Percentiles rank a stretch among this genome's conserved stretches.
phyloP scores from a whole-genome alignment of 2,797 vertebrate species.

The Neosilurus hyrtlii region DNA sequence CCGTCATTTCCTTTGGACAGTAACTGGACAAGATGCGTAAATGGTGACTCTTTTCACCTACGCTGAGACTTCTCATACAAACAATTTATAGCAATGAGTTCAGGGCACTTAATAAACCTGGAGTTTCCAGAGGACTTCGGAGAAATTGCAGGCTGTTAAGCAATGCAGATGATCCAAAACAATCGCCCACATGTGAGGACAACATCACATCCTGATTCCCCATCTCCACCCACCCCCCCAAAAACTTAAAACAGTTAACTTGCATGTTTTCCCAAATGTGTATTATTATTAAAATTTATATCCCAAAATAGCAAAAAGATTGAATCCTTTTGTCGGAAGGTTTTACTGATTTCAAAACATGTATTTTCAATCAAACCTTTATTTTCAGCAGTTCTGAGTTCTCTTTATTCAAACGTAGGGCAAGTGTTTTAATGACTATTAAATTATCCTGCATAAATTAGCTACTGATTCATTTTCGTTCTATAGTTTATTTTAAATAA shows the following conservation, averaged over 20 bases:
- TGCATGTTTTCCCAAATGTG: neutral
- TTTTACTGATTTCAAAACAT: neutral
- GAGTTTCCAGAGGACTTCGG: constrained; percentile 57
- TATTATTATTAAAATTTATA: neutral
- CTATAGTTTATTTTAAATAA: neutral
- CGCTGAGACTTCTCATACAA: constrained; percentile 55
- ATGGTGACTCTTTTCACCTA: constrained; percentile 57
- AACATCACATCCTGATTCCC: neutral
- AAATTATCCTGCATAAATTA: neutral
- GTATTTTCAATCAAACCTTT: neutral
- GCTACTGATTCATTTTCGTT: neutral
- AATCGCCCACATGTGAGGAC: constrained; percentile 53
- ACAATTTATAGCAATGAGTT: constrained; percentile 66
- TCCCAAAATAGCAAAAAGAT: neutral
- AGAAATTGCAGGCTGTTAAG: constrained; percentile 56
- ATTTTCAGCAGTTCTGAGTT: neutral
- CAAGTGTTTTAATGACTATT: neutral
- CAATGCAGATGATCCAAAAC: constrained; percentile 54
- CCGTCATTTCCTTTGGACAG: constrained; percentile 53
- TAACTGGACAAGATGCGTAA: constrained; percentile 52
- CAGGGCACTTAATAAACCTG: constrained; percentile 58
- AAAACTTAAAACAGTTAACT: too few relatives aligned
- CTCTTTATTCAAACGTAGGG: neutral
- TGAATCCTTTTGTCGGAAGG: neutral
- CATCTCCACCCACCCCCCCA: neutral